phyloP scores from a whole-genome alignment of 1,140 invertebrate genomes.

The Ostrea edulis region DNA sequence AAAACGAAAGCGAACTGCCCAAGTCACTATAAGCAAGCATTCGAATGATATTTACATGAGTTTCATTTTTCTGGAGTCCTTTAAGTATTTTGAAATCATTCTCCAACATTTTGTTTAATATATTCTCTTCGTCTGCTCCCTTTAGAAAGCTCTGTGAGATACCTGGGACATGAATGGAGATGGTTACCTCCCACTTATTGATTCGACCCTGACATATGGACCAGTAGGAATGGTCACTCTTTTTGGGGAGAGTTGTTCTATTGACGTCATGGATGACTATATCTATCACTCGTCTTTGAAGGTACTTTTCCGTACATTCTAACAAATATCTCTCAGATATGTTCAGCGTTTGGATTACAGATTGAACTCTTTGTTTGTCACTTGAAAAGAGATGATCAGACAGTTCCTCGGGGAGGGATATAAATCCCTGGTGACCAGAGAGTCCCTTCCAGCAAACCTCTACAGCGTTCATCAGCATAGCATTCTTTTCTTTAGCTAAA shows the following conservation, averaged over 20 bases:
- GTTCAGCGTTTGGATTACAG: neutral
- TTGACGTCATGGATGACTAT: neutral
- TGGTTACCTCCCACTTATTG: neutral
- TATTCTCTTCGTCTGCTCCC: neutral
- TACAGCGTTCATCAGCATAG: neutral
- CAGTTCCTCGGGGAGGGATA: neutral
- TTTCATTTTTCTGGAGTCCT: neutral
- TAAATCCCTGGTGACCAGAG: neutral
- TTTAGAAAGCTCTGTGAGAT: neutral
- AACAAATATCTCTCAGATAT: neutral
- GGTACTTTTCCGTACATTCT: neutral
- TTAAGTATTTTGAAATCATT: conserved; percentile 23
- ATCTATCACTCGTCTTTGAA: neutral
- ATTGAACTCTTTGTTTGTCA: neutral
- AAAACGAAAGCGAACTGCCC: neutral
- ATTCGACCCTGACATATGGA: neutral
- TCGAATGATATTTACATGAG: conserved; percentile 27
- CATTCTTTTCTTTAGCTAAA: neutral
- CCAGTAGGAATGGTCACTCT: conserved; percentile 32
- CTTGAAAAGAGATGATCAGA: neutral
- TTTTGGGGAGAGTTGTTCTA: neutral
- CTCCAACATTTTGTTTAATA: neutral
- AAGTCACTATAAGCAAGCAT: conserved; percentile 31
- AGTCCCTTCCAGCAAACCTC: neutral
- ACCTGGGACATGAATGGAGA: neutral